Base-by-base conservation (phyloP, 2,888 invertebrate genomes). In the Dasysyrphus tricinctus region DNA sequence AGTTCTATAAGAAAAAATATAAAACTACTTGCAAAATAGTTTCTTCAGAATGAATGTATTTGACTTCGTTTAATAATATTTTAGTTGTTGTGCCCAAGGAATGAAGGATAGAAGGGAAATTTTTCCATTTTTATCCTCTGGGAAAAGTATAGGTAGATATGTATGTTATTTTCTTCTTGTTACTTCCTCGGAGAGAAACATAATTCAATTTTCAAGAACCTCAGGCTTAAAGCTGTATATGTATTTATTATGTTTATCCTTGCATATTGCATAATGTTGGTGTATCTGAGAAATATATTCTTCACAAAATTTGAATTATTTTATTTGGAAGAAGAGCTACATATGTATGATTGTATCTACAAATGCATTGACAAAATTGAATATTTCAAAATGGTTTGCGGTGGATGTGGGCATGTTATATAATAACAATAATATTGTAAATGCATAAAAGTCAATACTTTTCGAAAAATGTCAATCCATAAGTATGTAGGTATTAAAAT, bases 121-220 rank as follows among this genome's bases (percentile, higher is more conserved):
- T 59, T n/a, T 19, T 24, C 19, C 0, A 12, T 32, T 56, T n/a
- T n/a, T 32, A 32, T 56, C 32, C 32, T 59, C 0, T 24, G 12
- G 59, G 14, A 59, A 57, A 39, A 24, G 16, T 56, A 5, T 59
- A 8, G 2, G 4, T 6, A 24, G 1, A 0, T 56, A 4, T 34
- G 9, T n/a, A n/a, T n/a, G n/a, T n/a, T n/a, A n/a, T 57, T 57
- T 57, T 57, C 8, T 39, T 59, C 12, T 39, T 59, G 57, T 37
- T 56, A 7, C n/a, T 59, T 59, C 19, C n/a, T n/a, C 16, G 5
- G 6, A 16, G 24, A 19, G 19, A 39, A 59, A 59, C 39, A 39
- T 39, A 39, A 59, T 59, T 59, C 39, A 59, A 37, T 39, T 59
- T 19, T 39, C 19, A 16, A 59, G 19, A 59, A 37, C 59, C 59